Evolutionary conservation across 2,888 invertebrate species (phyloP).

Genomic region (Oxycera nigricornis): DNA sequence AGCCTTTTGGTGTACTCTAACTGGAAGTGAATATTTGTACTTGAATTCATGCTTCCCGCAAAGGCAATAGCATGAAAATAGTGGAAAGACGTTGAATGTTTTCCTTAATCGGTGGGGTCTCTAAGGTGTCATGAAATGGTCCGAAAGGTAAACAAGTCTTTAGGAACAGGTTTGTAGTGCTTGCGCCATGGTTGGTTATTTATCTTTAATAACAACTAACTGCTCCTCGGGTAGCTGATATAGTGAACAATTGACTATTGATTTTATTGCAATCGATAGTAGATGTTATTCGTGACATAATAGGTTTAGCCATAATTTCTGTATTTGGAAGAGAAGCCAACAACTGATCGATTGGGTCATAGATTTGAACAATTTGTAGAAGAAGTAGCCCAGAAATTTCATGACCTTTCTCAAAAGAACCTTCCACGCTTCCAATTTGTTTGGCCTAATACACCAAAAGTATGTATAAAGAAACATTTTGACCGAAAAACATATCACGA

Average conservation of each 20-base stretch:
- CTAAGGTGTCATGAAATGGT: too few species aligned
- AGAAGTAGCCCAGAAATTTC: too few species aligned
- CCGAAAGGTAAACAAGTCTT: slow-evolving; percentile 28
- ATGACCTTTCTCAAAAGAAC: too few species aligned
- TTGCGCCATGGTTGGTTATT: neutral
- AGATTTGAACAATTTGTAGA: neutral
- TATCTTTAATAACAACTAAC: neutral
- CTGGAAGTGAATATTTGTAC: neutral
- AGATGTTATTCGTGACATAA: neutral
- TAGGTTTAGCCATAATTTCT: neutral
- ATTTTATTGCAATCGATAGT: neutral
- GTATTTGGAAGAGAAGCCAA: neutral
- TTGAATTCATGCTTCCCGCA: neutral
- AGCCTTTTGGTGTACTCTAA: neutral
- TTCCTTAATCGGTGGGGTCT: slow-evolving; percentile 2
- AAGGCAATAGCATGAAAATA: neutral
- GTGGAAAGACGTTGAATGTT: neutral
- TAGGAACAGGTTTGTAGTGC: slow-evolving; percentile 15
- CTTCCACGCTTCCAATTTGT: too few species aligned
- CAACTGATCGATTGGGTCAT: neutral
- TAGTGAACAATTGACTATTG: neutral
- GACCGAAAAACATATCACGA: too few species aligned
- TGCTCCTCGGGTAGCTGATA: neutral
- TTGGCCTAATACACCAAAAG: too few species aligned
- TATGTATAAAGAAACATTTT: too few species aligned